phyloP scores from a whole-genome alignment of 1,140 invertebrate species.

The Ericerus pela region DNA sequence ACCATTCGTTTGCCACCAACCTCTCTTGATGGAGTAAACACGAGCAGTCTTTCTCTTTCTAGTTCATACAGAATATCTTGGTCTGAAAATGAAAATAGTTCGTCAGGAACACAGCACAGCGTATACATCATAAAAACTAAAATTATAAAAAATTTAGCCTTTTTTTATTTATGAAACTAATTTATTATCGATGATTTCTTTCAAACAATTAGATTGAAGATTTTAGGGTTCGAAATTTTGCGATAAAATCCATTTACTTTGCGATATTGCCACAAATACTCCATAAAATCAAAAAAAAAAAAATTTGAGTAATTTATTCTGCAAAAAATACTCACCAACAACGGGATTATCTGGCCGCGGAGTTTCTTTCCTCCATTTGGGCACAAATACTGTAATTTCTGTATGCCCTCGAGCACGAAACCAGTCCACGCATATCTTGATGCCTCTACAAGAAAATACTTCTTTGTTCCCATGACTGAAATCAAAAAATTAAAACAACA shows the following conservation, averaged over 20 bases:
- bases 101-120: neutral
- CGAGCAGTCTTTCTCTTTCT: conserved; percentile 70
- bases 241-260: no score
- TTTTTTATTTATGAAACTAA: no score
- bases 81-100: conserved; percentile 36
- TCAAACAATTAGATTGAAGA: no score
- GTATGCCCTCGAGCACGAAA: conserved; percentile 73
- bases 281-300: no score
- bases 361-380: conserved; percentile 83
- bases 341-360: conserved; percentile 74
- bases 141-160: no score
- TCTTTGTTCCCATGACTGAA: conserved; percentile 87
- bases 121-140: no score
- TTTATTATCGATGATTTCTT: no score
- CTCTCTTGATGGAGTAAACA: conserved; percentile 85
- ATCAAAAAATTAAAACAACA: no score
- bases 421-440: conserved; percentile 86
- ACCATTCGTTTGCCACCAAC: conserved; percentile 79
- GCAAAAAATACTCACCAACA: conserved; percentile 35
- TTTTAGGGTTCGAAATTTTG: no score
- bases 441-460: conserved; percentile 83
- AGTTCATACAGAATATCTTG: conserved; percentile 79
- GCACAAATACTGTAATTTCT: conserved; percentile 93
- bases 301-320: no score
- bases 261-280: no score